Evolutionary conservation across 2,888 invertebrate species (phyloP), one percentile per base, ranked within the genome.

Genomic region (Calliphora vomitoria): DNA sequence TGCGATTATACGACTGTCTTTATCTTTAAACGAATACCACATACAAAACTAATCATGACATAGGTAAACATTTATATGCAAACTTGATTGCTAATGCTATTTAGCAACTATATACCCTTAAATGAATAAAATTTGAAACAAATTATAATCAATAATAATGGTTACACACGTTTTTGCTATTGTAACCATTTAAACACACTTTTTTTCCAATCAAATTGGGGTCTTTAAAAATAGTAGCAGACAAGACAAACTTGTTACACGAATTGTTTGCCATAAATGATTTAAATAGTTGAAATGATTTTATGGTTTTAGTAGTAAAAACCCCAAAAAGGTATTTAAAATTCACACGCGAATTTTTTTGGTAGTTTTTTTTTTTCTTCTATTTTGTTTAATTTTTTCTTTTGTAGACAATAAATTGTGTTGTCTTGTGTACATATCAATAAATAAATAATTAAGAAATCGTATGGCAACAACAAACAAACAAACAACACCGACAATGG

Each of bases 301-400:
- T 71, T 31, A 66, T 18, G 18, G 3, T 55, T 55, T 41, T 64
- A 38, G 4, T 44, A 47, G 20, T 15, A 18, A 66, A 41, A 66
- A 66, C 38, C 18, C 11, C 60, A 60, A 58, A 66, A 75, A 75
- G 50, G 18, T 68, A 68, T 66, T 79, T 84, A 47, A 69, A 84
- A 79, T 79, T 79, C 66, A 72, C 83, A 84, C 83, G 83, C 83
- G 78, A 84, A 55, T 71, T 38, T 71, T 38, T 53, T 60, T 62
- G 18, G 50, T n/a, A 20, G 6, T 62, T 80, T 47, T 69, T 64
- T 44, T n/a, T 62, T 80, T 47, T 69, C 53, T 44, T n/a, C 58
- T 8, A 10, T 31, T 18, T n/a, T 58, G 55, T 31, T 62, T 15
- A 38, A n/a, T 62, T 68, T 68, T 47, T 31, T 13, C 11, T 25